Base-by-base conservation (phyloP, 2,888 invertebrate species). In the Caenorhabditis uteleia region DNA sequence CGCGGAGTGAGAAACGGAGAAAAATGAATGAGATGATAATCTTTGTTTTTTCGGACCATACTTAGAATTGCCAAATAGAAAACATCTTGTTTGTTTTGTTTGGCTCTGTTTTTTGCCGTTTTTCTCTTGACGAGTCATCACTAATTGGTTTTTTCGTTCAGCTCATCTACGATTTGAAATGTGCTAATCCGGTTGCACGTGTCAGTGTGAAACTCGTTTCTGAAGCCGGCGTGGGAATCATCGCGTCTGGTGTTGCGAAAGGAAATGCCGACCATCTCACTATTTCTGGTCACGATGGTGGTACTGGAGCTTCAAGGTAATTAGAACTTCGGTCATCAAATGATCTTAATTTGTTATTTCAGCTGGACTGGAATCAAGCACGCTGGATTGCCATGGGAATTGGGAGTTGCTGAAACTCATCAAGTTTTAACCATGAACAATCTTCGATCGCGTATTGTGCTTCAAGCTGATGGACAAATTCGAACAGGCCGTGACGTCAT, bases 251-350 rank as follows among this genome's bases (percentile, higher is more conserved):
- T 25, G 97, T 97, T 16, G 95, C 94, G 36, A 95, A 95, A 55
- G 94, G 94, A 44, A 97, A 97, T 86, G 95, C 95, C 0, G 97
- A 97, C 83, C 97, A 97, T 85, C 93, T 98, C 77, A 94, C 94
- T 25, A 95, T 98, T 74, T 95, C 95, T 0, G 98, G 98, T 0
- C 97, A 98, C 86, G 98, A 98, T 86, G 98, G 98, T 64, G 97
- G 98, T 50, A 98, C 98, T 16, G 98, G 98, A 29, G 98, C 97
- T 42, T 80, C 79, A 12, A 78, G 65, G 62, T 59, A 21, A 18
- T 2, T 18, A 21, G 6, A 47, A 10, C 12, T 18, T 23, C 4
- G 23, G 10, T n/a, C n/a, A 34, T 10, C 2, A 26, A 16, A 36
- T 6, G n/a, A 16, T 8, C 26, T 26, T 25, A 10, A 20, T 14